Percentiles rank a stretch among this genome's conserved stretches.
phyloP scores from a whole-genome alignment of 1,140 invertebrate species.

The Bombus superbus region DNA sequence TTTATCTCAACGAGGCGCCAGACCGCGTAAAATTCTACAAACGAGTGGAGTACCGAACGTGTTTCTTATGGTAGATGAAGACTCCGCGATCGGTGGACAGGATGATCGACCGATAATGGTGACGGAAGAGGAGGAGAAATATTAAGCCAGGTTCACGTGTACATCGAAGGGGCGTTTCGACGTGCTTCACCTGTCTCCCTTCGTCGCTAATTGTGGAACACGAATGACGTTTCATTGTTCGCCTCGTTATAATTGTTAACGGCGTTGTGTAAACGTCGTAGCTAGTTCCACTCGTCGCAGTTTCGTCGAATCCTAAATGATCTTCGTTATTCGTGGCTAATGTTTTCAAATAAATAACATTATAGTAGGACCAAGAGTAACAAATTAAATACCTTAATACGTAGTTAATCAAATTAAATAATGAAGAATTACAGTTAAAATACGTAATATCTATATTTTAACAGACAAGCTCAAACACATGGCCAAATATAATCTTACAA shows the following conservation, averaged over 20 bases:
- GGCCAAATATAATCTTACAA: no score
- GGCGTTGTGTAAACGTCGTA: neutral
- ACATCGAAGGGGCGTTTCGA: constrained; percentile 69
- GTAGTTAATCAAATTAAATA: no score
- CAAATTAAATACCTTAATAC: no score
- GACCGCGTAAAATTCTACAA: constrained; percentile 11
- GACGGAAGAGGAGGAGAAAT: constrained; percentile 39
- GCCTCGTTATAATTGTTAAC: constrained; percentile 8
- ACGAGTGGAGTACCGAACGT: constrained; percentile 9
- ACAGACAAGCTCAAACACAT: no score
- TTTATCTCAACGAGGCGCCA: neutral
- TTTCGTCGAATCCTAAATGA: neutral
- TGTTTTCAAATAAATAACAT: neutral
- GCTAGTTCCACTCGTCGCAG: neutral
- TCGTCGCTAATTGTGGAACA: constrained; percentile 61
- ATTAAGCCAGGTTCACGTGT: constrained; percentile 56
- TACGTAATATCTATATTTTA: no score
- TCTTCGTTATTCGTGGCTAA: neutral
- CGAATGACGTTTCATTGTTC: constrained; percentile 60
- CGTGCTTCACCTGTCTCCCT: constrained; percentile 66
- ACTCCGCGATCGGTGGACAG: constrained; percentile 43
- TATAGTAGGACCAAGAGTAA: no score
- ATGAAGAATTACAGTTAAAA: no score
- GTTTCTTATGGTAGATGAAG: constrained; percentile 34
- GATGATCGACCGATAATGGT: constrained; percentile 64